phyloP scores from a whole-genome alignment of 2,797 vertebrate genomes.

The Pelodytes ibericus region DNA sequence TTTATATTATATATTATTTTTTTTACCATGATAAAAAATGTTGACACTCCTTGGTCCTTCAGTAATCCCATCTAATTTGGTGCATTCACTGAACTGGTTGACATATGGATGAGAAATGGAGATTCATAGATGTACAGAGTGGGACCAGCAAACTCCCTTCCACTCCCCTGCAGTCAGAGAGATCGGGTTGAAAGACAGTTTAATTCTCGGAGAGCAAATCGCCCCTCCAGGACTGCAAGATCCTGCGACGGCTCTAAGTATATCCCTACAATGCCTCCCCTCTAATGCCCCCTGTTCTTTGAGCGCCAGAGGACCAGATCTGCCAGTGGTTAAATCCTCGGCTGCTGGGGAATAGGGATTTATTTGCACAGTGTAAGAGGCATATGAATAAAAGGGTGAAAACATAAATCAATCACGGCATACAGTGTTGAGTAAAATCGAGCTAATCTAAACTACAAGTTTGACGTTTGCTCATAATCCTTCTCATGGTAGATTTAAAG shows the following conservation, averaged over 20 bases:
- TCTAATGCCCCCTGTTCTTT: background rate
- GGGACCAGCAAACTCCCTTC: conserved; percentile 25
- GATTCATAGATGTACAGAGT: no score
- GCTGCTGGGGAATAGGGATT: background rate
- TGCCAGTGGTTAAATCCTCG: conserved; percentile 18
- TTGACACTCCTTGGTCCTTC: conserved; percentile 20
- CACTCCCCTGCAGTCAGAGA: conserved; percentile 33
- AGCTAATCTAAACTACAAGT: no score
- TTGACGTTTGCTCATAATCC: no score
- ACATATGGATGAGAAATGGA: conserved; percentile 8
- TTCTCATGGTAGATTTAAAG: no score
- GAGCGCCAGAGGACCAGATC: conserved; percentile 1
- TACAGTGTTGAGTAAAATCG: background rate
- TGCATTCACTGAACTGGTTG: conserved; percentile 5
- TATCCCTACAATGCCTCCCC: background rate
- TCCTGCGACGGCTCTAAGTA: conserved; percentile 2
- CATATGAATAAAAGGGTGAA: no score
- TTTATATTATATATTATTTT: background rate
- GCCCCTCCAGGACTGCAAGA: background rate
- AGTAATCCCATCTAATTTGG: conserved; percentile 11
- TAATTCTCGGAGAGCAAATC: conserved; percentile 48
- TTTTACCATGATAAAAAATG: conserved; percentile 31
- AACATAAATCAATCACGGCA: no score
- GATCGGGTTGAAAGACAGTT: conserved; percentile 40
- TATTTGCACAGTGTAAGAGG: no score